Conservation (phyloP, 92 coral and sea anemone species). For the Zoanthus sociatus region DNA sequence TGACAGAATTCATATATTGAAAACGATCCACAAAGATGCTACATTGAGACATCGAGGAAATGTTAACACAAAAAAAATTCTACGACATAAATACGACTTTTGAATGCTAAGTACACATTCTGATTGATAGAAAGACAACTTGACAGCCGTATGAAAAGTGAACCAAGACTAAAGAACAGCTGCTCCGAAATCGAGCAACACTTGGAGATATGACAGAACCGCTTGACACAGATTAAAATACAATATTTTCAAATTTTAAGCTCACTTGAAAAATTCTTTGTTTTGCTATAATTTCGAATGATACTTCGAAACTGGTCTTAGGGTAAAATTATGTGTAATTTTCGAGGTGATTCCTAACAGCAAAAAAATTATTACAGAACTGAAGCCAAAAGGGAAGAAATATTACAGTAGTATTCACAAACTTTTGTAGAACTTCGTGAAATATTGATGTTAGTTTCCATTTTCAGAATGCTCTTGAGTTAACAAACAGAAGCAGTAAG, state of each 20-base stretch:
- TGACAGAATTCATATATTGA: constrained; percentile 51
- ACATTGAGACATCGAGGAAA: constrained; percentile 70
- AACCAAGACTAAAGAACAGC: constrained; percentile 51
- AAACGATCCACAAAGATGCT: constrained; percentile 67
- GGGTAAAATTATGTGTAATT: neutral
- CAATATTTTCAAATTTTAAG: constrained; percentile 28
- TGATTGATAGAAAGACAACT: constrained; percentile 66
- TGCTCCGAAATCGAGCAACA: constrained; percentile 46
- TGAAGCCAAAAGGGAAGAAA: neutral
- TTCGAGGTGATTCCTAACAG: neutral
- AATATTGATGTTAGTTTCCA: neutral
- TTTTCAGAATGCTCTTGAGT: constrained; percentile 7
- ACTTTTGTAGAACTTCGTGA: neutral
- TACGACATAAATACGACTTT: constrained; percentile 71
- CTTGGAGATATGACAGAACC: constrained; percentile 41
- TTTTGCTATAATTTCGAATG: neutral
- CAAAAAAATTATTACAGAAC: constrained; percentile 14
- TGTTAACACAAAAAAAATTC: constrained; percentile 75
- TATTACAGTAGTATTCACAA: neutral
- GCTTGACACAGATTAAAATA: constrained; percentile 29
- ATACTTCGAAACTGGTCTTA: constrained; percentile 4
- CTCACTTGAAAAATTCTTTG: neutral
- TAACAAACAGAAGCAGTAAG: constrained; percentile 18
- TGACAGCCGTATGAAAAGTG: constrained; percentile 89
- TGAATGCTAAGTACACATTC: constrained; percentile 95